Evolutionary conservation across 2,113 vertebrate genomes (phyloP).

Genomic region (Notechis scutatus): DNA sequence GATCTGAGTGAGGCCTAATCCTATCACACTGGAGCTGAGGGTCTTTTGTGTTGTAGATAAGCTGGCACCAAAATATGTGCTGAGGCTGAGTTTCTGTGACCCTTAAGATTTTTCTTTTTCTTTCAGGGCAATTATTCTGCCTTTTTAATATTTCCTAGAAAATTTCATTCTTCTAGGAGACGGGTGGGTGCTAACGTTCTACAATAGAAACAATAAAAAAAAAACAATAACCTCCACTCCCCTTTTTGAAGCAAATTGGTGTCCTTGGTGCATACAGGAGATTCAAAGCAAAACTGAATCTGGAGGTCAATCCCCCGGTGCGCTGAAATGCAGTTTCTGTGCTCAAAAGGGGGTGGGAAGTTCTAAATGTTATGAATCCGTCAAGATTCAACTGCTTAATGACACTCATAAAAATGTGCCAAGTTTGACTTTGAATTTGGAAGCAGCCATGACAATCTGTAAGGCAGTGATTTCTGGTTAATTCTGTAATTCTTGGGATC

Average conservation of each 20-base stretch:
- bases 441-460: not conserved
- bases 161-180: too few species aligned
- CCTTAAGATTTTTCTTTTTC: too few species aligned
- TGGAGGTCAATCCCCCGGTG: not conserved
- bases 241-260: not conserved
- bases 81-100: too few species aligned
- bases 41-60: too few species aligned
- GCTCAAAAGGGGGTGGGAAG: not conserved
- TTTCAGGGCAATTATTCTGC: too few species aligned
- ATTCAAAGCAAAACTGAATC: not conserved
- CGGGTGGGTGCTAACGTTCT: too few species aligned
- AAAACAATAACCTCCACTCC: too few species aligned
- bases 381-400: not conserved
- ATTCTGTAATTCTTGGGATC: not conserved
- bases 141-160: too few species aligned
- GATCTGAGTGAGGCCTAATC: too few species aligned
- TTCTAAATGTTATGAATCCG: not conserved
- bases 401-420: not conserved
- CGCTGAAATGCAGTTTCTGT: not conserved
- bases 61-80: too few species aligned
- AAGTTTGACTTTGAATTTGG: not conserved
- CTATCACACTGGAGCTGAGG: too few species aligned
- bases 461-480: not conserved
- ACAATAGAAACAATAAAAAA: too few species aligned
- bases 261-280: not conserved